Conservation (phyloP, 2,797 vertebrate genomes). For the Smutsia gigantea region DNA sequence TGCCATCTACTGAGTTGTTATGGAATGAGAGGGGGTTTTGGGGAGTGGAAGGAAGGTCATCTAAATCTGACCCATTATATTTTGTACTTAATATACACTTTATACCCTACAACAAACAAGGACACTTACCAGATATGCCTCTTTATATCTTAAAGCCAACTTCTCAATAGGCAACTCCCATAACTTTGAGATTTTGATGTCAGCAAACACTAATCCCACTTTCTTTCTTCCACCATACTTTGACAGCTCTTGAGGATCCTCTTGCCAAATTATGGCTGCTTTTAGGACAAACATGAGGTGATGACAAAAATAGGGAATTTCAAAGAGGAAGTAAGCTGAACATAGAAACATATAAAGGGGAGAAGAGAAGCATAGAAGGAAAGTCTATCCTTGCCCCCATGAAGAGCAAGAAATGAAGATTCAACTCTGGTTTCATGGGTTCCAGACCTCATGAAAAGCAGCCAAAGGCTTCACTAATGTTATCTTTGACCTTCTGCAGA, state of each 20-base stretch:
- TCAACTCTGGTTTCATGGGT: neutral
- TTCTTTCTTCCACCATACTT: neutral
- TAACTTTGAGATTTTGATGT: neutral
- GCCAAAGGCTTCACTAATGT: neutral
- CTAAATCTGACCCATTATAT: neutral
- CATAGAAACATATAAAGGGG: neutral
- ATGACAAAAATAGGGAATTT: neutral
- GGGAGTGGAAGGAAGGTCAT: neutral
- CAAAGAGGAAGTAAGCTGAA: neutral
- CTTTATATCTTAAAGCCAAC: neutral
- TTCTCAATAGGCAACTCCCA: neutral
- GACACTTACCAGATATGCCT: neutral
- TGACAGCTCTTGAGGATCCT: neutral
- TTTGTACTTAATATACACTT: neutral
- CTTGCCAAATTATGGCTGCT: neutral
- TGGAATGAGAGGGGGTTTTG: neutral
- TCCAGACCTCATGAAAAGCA: neutral
- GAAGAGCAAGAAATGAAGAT: neutral
- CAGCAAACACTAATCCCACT: neutral
- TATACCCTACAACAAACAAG: neutral
- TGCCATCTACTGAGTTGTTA: neutral
- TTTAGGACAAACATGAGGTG: neutral
- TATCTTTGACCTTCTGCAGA: neutral
- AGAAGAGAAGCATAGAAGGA: neutral
- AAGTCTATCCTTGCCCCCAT: neutral